Evolutionary conservation across 2,113 vertebrate genomes (phyloP), one percentile per base, ranked within the genome.

Genomic region (Chloebia gouldiae): DNA sequence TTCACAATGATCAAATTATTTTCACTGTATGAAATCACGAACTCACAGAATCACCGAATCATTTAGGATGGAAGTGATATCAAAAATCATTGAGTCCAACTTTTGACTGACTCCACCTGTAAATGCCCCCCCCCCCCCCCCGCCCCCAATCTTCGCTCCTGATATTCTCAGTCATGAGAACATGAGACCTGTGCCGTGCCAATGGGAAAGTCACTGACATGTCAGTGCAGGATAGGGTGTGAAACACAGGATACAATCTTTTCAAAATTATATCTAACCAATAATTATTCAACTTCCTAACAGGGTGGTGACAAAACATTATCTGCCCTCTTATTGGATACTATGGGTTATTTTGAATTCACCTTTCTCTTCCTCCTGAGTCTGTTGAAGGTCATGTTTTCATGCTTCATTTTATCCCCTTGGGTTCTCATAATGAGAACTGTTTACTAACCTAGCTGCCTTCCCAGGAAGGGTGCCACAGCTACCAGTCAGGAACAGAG

Each of bases 61-160:
- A 37, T 66, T 59, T 51, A 56, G 13, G 23, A 33, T 44, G 39
- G 33, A 37, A 66, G 23, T 28, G 31, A 37, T 42, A 24, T 64
- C 47, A 35, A 35, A 44, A 24, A 54, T 35, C 25, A n/a, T 27
- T 51, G 60, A 79, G 31, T 53, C 31, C 60, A 53, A 19, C 39
- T 40, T 53, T 79, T 44, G 56, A 24, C 21, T 50, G 47, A 21
- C n/a, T 56, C 42, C 7, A 12, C 8, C 44, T 72, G 27, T 10
- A 50, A 50, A 23, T 72, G 22, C 4, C 10, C 18, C 6, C 4
- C 1, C 39, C 6, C 25, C n/a, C n/a, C n/a, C n/a, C n/a, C n/a
- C n/a, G n/a, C n/a, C n/a, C n/a, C n/a, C n/a, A n/a, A 8, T 28
- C 27, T 50, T 50, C 0, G 0, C 24, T n/a, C 30, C 54, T 16